A percentile compares a stretch with the other conserved stretches of the same genome.
Conservation (phyloP, 2,113 vertebrate species). For the Campylomormyrus tamandua region DNA sequence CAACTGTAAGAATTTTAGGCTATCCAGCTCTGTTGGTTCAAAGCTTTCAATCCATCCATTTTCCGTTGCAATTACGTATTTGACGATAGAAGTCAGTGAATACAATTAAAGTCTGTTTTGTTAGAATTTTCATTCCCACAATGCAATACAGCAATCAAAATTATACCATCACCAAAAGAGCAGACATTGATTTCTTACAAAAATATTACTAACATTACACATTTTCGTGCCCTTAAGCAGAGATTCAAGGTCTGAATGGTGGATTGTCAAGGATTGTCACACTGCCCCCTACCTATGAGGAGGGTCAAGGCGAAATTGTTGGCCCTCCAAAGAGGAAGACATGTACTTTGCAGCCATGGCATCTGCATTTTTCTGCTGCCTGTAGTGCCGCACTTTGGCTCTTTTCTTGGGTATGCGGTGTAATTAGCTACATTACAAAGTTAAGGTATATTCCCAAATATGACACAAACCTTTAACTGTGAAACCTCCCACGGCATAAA, state of each 20-base stretch:
- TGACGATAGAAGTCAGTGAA: background rate
- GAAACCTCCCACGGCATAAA: background rate
- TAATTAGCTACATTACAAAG: background rate
- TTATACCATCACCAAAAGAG: background rate
- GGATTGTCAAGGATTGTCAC: background rate
- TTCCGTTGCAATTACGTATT: background rate
- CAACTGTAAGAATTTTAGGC: background rate
- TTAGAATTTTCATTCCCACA: background rate
- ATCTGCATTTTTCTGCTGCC: background rate
- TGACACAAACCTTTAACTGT: background rate
- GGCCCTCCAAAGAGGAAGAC: background rate
- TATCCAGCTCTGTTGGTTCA: background rate
- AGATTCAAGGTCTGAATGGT: background rate
- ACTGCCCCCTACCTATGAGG: background rate
- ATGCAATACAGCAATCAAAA: background rate
- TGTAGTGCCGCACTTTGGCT: background rate
- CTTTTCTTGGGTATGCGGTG: background rate
- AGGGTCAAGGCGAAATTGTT: background rate
- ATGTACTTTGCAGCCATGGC: background rate
- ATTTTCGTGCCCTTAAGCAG: background rate
- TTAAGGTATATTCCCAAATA: background rate
- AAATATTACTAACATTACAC: background rate
- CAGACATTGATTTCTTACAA: background rate
- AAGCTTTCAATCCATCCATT: background rate
- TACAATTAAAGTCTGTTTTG: background rate